phyloP scores from a whole-genome alignment of 2,797 vertebrate species.

The Saxicola maurus region DNA sequence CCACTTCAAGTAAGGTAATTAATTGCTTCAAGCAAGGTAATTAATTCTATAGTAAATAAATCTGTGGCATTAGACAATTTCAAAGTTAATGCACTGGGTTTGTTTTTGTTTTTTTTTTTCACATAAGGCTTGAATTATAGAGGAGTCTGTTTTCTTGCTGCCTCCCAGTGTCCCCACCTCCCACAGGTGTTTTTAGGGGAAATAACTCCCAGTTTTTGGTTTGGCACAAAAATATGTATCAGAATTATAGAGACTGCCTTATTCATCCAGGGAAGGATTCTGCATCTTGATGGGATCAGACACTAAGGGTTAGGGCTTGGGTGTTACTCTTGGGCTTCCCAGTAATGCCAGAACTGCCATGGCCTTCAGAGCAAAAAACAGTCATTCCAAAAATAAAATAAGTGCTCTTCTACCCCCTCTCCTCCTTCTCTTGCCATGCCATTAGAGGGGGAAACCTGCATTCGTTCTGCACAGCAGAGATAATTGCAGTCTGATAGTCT shows the following conservation, averaged over 20 bases:
- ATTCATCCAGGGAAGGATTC: neutral
- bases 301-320: neutral
- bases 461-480: neutral
- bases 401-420: neutral
- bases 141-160: neutral
- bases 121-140: neutral
- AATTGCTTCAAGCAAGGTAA: constrained; percentile 1
- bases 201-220: neutral
- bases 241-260: neutral
- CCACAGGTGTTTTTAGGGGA: neutral
- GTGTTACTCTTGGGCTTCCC: neutral
- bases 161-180: neutral
- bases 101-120: neutral
- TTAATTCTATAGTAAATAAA: neutral
- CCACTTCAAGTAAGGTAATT: constrained; percentile 1
- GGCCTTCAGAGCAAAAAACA: neutral
- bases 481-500: neutral
- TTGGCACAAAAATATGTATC: neutral
- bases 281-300: neutral
- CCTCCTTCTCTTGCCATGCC: neutral
- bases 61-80: neutral
- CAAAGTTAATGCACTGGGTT: neutral
- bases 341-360: neutral
- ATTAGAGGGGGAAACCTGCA: neutral
- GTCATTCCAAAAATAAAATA: neutral